These are phyloP conservation scores for Lithobates sylvaticus DNA, from an alignment of 2,797 vertebrate genomes.

Conservation along the genomic window DNA sequence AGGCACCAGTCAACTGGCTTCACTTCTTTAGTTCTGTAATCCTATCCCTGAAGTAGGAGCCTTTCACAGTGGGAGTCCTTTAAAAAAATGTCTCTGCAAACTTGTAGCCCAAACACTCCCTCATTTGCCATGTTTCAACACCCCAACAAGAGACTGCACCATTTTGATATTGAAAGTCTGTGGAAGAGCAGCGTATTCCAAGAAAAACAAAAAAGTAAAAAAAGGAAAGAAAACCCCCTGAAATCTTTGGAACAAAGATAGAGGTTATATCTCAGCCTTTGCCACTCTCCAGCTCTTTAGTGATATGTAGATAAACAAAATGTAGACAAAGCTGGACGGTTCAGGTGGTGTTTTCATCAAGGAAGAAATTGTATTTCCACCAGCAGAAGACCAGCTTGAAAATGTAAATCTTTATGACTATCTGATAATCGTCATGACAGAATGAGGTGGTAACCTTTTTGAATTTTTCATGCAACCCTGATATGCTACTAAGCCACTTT, in stretches of 20 bases:
- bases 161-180: constrained; percentile 60
- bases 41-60: constrained; percentile 60
- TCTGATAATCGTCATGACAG: constrained; percentile 28
- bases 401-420: constrained; percentile 34
- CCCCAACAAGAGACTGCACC: constrained; percentile 55
- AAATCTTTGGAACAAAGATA: constrained; percentile 59
- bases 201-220: constrained; percentile 16
- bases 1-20: constrained; percentile 62
- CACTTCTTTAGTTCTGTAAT: constrained; percentile 57
- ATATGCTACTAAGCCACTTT: constrained; percentile 38
- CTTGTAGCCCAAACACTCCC: constrained; percentile 39
- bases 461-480: constrained; percentile 52
- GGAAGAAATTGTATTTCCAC: constrained; percentile 9
- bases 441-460: constrained; percentile 45
- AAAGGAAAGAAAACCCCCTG: constrained; percentile 32
- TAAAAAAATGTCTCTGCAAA: constrained; percentile 56
- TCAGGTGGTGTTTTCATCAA: constrained; percentile 15
- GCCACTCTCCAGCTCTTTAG: constrained; percentile 40
- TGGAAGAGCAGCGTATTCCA: constrained; percentile 63
- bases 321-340: constrained; percentile 22
- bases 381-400: constrained; percentile 23
- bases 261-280: constrained; percentile 43
- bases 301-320: constrained; percentile 24
- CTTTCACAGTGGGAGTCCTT: constrained; percentile 63
- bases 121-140: constrained; percentile 34